These are phyloP conservation scores for Andrena cerasifolii DNA, from an alignment of 1,140 invertebrate genomes.

Conservation along the genomic window DNA sequence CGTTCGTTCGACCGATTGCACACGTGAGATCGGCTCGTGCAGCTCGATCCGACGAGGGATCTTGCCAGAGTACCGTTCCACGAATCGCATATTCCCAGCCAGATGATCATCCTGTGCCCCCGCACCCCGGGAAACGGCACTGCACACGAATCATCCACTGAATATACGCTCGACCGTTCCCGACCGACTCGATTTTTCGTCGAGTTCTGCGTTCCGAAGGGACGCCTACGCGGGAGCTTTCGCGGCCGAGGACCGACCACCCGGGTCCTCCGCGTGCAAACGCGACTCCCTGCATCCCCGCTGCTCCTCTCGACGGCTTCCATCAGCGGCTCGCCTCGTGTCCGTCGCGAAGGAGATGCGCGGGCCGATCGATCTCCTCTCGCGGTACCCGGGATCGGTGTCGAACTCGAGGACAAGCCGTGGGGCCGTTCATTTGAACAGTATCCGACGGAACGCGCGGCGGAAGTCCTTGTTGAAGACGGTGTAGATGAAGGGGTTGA, in stretches of 20 bases:
- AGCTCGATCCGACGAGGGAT: neutral
- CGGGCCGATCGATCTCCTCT: neutral
- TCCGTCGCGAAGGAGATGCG: neutral
- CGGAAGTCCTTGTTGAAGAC: conserved; percentile 99
- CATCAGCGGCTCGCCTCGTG: neutral
- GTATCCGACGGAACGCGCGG: conserved; percentile 95
- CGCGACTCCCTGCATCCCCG: neutral
- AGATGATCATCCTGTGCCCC: neutral
- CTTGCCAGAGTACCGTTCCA: neutral
- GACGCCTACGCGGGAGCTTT: neutral
- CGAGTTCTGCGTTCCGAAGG: neutral
- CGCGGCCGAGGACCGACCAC: neutral
- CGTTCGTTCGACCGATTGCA: neutral
- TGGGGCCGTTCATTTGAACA: conserved; percentile 90
- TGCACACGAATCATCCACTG: neutral
- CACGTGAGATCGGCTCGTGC: neutral
- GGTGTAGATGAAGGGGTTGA: conserved; percentile 99
- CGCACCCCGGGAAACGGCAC: neutral
- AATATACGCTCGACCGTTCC: neutral
- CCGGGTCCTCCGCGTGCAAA: neutral
- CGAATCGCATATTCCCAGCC: neutral
- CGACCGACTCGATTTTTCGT: neutral
- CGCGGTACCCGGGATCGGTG: neutral
- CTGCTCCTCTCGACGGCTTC: neutral
- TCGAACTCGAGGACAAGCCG: neutral